Evolutionary conservation across 2,888 invertebrate genomes (phyloP).

Genomic region (Andrena flavipes): DNA sequence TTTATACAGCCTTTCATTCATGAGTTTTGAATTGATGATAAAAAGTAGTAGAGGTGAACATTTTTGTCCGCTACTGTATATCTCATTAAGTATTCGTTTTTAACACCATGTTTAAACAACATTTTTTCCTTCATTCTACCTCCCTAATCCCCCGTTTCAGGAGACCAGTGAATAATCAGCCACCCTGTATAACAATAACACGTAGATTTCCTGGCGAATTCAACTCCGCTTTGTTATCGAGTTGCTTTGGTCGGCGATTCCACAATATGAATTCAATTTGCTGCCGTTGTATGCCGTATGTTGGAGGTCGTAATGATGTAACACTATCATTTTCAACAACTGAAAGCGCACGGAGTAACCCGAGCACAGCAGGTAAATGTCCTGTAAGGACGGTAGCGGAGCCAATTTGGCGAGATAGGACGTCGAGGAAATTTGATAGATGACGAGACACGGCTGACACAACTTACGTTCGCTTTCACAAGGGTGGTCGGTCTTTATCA

Average conservation of each 20-base stretch:
- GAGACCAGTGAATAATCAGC: no score
- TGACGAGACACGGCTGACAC: slow-evolving; percentile 53
- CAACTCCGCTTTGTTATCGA: neutral
- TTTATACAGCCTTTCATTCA: no score
- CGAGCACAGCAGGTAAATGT: slow-evolving; percentile 36
- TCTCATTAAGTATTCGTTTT: no score
- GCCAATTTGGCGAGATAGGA: slow-evolving; percentile 55
- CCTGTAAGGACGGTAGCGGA: slow-evolving; percentile 31
- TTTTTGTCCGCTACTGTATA: no score
- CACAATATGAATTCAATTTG: slow-evolving; percentile 1
- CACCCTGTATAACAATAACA: no score
- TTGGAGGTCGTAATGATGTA: neutral
- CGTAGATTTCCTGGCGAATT: neutral
- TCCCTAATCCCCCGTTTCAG: no score
- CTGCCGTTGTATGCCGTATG: neutral
- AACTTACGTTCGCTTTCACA: slow-evolving; percentile 43
- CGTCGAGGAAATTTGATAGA: slow-evolving; percentile 56
- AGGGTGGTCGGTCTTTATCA: slow-evolving; percentile 54
- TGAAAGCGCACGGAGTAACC: slow-evolving; percentile 32
- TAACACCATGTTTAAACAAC: no score
- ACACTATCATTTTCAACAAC: slow-evolving; percentile 24
- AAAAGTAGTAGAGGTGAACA: no score
- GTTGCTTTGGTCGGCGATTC: neutral
- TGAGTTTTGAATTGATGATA: no score
- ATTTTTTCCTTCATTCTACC: no score